Conservation (phyloP, 2,113 vertebrate species). For the Myocastor coypus region DNA sequence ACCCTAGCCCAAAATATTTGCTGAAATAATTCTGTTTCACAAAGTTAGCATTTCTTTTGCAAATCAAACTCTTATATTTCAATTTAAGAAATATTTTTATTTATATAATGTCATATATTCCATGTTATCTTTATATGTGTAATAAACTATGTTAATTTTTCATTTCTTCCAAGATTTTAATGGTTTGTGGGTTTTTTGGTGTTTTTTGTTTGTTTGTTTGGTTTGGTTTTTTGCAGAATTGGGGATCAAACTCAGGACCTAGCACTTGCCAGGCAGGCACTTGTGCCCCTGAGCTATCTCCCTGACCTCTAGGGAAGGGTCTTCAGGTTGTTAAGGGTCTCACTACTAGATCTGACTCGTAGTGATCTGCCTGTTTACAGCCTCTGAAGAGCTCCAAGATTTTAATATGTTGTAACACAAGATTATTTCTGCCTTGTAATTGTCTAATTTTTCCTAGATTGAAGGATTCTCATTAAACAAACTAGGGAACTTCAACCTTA, state of each 20-base stretch:
- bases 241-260: no score
- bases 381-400: background rate
- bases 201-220: no score
- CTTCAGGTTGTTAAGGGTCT: no score
- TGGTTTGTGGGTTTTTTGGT: no score
- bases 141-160: background rate
- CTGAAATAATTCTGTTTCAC: constrained; percentile 1
- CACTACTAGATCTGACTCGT: no score
- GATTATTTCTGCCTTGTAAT: background rate
- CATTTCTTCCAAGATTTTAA: constrained; percentile 28
- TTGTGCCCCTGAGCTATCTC: no score
- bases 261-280: no score
- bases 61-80: constrained; percentile 51
- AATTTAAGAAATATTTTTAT: background rate
- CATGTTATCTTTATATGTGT: constrained; percentile 14
- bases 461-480: constrained; percentile 90
- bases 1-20: background rate
- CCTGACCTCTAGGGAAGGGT: no score
- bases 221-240: no score
- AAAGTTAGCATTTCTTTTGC: constrained; percentile 14
- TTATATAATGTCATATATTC: background rate
- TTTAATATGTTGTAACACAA: background rate
- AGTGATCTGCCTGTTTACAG: no score
- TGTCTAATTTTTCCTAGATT: constrained; percentile 84
- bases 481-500: constrained; percentile 89